Evolutionary conservation across 2,888 invertebrate species (phyloP), one percentile per base, ranked within the genome.

Genomic region (Tenthredo notha): DNA sequence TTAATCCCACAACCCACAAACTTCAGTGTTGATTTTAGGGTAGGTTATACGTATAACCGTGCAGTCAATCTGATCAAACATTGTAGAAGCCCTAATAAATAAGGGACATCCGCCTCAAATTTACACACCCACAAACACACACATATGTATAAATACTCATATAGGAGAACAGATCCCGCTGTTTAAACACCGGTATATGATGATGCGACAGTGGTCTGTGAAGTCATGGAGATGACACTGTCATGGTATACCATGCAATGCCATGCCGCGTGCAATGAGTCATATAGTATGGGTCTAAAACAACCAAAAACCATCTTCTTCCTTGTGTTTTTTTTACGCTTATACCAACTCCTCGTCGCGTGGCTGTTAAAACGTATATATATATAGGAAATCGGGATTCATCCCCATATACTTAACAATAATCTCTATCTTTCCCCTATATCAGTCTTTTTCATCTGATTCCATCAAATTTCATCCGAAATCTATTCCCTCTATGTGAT

Each of bases 31-130:
- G 65, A 33, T 72, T 61, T 29, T 25, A 40, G 84, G 75, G 87
- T 18, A 43, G n/a, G n/a, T 29, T 18, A 50, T 47, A 50, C 29
- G 6, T 86, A 84, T 75, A 85, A 84, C 77, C 85, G 85, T 84
- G 85, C 86, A 89, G 90, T 89, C 89, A 88, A 90, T 91, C 89
- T 88, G 91, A 90, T 91, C 91, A 90, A 90, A 90, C 88, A 88
- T 77, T 50, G 15, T 77, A 50, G 77, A 77, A 77, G 25, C 77
- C 77, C 77, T 77, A 50, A 77, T 77, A 50, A 77, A 77, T 50
- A 50, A 77, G 9, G 29, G 77, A 77, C 77, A 77, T 77, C 50
- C 77, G 77, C 50, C 77, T 50, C 29, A 25, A 77, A 77, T 77
- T 77, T 9, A 50, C 50, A 77, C 50, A 29, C 77, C n/a, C 54